phyloP scores from a whole-genome alignment of 2,797 vertebrate species.

The Morus bassanus region DNA sequence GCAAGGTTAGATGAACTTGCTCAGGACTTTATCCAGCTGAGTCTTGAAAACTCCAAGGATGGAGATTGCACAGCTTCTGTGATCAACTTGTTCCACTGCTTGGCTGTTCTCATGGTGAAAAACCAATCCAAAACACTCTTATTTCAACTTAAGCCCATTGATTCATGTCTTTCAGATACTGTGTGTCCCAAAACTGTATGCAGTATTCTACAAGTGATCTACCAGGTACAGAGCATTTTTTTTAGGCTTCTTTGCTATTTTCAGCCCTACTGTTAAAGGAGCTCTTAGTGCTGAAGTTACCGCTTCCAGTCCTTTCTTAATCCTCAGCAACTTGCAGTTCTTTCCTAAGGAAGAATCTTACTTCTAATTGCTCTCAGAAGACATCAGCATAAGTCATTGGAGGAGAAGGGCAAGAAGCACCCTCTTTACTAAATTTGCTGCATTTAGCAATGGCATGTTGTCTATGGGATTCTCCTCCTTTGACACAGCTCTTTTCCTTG shows the following conservation, averaged over 20 bases:
- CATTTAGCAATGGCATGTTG: neutral
- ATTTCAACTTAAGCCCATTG: neutral
- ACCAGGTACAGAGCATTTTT: neutral
- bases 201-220: neutral
- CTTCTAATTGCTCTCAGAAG: neutral
- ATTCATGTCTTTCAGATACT: neutral
- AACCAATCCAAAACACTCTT: neutral
- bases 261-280: neutral
- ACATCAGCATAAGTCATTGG: neutral
- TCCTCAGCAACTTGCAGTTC: neutral
- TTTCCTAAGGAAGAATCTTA: neutral
- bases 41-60: neutral
- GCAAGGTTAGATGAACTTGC: neutral
- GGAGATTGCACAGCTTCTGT: neutral
- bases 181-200: neutral
- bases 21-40: neutral
- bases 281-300: neutral
- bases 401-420: neutral
- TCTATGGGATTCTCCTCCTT: neutral
- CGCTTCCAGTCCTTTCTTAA: neutral
- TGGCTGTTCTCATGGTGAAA: neutral
- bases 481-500: neutral
- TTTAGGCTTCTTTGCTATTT: neutral
- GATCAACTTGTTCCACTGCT: neutral
- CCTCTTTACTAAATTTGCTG: neutral